A percentile compares a stretch with the other conserved stretches of the same genome.
Evolutionary conservation across 2,888 invertebrate genomes (phyloP).

Genomic region (Leucophenga montana): DNA sequence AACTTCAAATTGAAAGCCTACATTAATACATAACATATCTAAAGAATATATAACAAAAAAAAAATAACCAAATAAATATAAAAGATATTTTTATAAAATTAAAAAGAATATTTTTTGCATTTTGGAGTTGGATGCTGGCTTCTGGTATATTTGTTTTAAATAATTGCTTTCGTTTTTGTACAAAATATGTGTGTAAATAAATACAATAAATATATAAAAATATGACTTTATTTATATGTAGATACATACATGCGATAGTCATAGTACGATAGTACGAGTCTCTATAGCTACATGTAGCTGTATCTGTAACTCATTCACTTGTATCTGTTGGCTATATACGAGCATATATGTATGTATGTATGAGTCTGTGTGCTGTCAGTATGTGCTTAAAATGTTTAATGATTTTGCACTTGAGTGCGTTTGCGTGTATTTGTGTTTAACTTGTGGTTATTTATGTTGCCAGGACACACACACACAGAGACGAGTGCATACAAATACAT

Average conservation of each 20-base stretch:
- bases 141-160: neutral
- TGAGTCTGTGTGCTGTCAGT: neutral
- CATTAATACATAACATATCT: too few relatives aligned
- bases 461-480: too few relatives aligned
- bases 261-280: too few relatives aligned
- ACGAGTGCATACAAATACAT: neutral
- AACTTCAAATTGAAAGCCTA: too few relatives aligned
- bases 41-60: too few relatives aligned
- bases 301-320: too few relatives aligned
- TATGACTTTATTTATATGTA: neutral
- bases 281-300: too few relatives aligned
- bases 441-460: slow-evolving; percentile 19
- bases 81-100: too few relatives aligned
- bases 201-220: neutral
- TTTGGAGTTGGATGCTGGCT: too few relatives aligned
- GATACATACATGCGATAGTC: neutral
- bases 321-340: neutral
- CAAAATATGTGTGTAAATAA: neutral
- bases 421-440: slow-evolving; percentile 22
- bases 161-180: slow-evolving; percentile 20
- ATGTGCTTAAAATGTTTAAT: slow-evolving; percentile 18
- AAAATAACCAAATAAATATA: too few relatives aligned
- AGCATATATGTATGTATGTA: neutral
- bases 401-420: slow-evolving; percentile 20
- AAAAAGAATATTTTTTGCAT: too few relatives aligned